phyloP scores from a whole-genome alignment of 2,113 vertebrate genomes.

The rat (Rattus norvegicus) region GRCr8 NC_086029.1:73935501-73936000 shows the following conservation, averaged over 20 bases:
- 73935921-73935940: neutral
- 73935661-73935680: neutral
- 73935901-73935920: neutral
- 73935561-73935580: neutral
- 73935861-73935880: neutral
- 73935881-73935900: neutral
- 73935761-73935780: neutral
- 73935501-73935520: too few species aligned
- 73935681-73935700: neutral
- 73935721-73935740: neutral
- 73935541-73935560: too few species aligned
- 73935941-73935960: neutral
- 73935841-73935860: neutral
- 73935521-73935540: too few species aligned
- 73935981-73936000: neutral
- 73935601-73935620: neutral
- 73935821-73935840: neutral
- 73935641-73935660: neutral
- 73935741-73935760: neutral
- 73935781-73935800: rapidly evolving
- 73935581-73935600: neutral
- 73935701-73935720: neutral
- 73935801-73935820: neutral
- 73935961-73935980: neutral
- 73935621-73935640: neutral